Conservation (phyloP, 2,888 invertebrate genomes). For the Ischnura elegans region DNA sequence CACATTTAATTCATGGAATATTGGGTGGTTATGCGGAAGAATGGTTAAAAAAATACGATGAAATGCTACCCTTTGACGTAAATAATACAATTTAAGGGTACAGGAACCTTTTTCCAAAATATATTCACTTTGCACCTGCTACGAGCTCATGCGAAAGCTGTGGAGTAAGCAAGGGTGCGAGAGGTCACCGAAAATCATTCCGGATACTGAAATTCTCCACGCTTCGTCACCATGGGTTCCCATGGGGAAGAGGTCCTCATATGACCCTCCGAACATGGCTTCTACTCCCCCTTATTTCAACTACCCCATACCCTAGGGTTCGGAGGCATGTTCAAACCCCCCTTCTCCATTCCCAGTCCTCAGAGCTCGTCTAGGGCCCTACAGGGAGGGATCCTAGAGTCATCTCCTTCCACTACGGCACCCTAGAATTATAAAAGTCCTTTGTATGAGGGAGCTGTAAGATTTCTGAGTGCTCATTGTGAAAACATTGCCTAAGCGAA, state of each 20-base stretch:
- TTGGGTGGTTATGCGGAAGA: too few relatives aligned
- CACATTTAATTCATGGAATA: too few relatives aligned
- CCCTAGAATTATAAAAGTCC: neutral
- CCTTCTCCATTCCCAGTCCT: neutral
- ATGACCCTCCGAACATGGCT: neutral
- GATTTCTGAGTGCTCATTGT: neutral
- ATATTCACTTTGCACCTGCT: too few relatives aligned
- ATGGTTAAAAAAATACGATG: too few relatives aligned
- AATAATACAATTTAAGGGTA: too few relatives aligned
- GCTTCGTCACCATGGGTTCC: constrained; percentile 33
- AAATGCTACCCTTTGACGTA: too few relatives aligned
- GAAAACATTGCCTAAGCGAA: neutral
- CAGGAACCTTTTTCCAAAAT: too few relatives aligned
- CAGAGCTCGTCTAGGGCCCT: neutral
- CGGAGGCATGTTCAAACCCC: neutral
- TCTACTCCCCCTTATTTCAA: too few relatives aligned
- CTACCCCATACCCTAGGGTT: too few relatives aligned
- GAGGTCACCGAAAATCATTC: too few relatives aligned
- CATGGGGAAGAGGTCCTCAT: neutral
- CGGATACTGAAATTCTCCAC: constrained; percentile 45
- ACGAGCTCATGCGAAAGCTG: too few relatives aligned
- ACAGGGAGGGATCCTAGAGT: neutral
- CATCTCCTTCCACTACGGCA: neutral
- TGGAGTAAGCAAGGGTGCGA: too few relatives aligned
- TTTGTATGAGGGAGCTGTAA: neutral